Evolutionary conservation across 2,888 invertebrate species (phyloP), one percentile per base, ranked within the genome.

Genomic region (Philereme vetulata): DNA sequence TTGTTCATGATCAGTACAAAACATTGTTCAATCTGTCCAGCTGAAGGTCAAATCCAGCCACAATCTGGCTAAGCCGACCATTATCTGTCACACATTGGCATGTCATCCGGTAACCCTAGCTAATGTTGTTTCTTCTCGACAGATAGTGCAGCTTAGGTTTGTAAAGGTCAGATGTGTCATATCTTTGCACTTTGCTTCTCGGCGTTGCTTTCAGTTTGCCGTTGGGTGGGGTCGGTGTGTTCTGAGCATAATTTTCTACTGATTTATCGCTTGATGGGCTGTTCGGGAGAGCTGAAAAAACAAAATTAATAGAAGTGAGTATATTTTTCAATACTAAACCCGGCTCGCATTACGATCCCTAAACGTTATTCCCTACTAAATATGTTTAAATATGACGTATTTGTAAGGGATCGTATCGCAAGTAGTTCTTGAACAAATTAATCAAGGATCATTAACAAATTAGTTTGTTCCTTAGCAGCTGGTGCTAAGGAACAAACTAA

Each of bases 211-310:
- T 86, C 0, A 89, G 60, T 44, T 86, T 88, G 0, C 89, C 88
- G 63, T 89, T 89, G 0, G 71, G 58, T 0, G 71, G 36, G 1
- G 65, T 51, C n/a, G 71, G 75, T 0, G 79, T 71, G 63, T 84
- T 84, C 11, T 86, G 84, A 21, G 85, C 86, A 67, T 92, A 92
- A 68, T 92, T 93, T 59, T 93, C 93, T 0, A 93, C 86, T 0
- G 93, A 93, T 65, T 92, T 91, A 66, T 93, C 92, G 52, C 92
- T 92, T 0, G 90, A 91, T 0, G 92, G 92, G 68, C 93, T 92
- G 79, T 85, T 88, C 0, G 88, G 81, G 0, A 86, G 74, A 49
- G 79, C 92, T 92, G 82, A 0, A 79, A 82, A 21, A 21, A 21
- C 21, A 21, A 21, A 21, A 21, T 21, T 21, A 21, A 1, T 21